Evolutionary conservation across 1,140 invertebrate genomes (phyloP).

Genomic region (Hyles euphorbiae): DNA sequence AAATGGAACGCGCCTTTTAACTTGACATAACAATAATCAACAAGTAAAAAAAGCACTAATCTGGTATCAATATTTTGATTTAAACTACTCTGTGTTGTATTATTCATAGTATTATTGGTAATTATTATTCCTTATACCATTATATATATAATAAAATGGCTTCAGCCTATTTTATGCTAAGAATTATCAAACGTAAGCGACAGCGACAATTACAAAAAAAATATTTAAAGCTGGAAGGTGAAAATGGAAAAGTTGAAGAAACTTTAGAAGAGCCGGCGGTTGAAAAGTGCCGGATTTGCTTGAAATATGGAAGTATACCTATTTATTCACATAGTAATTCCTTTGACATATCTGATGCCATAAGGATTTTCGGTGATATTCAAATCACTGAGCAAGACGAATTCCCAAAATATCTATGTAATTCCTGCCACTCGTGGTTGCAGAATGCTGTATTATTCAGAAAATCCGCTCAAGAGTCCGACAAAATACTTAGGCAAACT

Average conservation of each 20-base stretch:
- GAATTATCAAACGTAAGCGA: constrained; percentile 3
- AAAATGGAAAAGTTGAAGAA: neutral
- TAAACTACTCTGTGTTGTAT: too few species aligned
- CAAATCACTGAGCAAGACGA: constrained; percentile 28
- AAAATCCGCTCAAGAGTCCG: constrained; percentile 31
- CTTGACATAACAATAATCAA: too few species aligned
- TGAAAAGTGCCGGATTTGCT: constrained; percentile 33
- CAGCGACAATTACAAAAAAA: neutral
- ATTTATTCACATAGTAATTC: constrained; percentile 28
- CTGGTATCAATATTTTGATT: too few species aligned
- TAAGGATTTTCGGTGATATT: constrained; percentile 28
- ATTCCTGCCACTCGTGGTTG: constrained; percentile 24
- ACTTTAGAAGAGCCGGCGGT: too few species aligned
- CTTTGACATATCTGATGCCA: constrained; percentile 24
- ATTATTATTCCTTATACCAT: neutral
- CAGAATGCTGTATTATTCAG: constrained; percentile 33
- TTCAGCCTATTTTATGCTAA: constrained; percentile 6
- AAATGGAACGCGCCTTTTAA: too few species aligned
- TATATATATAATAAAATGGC: neutral
- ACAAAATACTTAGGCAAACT: constrained; percentile 20
- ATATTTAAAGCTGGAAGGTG: neutral
- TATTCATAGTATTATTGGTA: too few species aligned
- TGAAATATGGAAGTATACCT: constrained; percentile 29
- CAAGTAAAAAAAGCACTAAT: too few species aligned
- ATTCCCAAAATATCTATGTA: constrained; percentile 34